These are phyloP conservation scores for Thripadectes ignobilis DNA, from an alignment of 2,797 vertebrate genomes.

Conservation along the genomic window DNA sequence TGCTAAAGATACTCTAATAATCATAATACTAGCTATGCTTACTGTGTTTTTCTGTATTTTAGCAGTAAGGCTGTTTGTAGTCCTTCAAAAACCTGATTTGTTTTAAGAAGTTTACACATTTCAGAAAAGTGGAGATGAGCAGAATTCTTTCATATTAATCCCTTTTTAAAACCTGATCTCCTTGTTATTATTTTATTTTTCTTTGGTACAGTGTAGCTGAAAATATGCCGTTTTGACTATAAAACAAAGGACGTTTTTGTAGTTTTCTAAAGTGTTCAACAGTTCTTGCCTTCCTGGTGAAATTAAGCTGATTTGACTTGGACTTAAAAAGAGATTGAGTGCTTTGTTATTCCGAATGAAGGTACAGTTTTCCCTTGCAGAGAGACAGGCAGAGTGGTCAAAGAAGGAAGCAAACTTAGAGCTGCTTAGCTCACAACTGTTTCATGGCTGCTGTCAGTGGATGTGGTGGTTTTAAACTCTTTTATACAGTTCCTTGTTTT, in stretches of 20 bases:
- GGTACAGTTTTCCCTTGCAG: not conserved
- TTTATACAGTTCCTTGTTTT: not conserved
- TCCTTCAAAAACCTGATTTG: not conserved
- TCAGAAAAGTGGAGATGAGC: not conserved
- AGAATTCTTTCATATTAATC: not conserved
- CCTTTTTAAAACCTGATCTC: not conserved
- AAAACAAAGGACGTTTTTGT: not conserved
- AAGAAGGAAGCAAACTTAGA: not conserved
- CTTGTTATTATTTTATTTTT: not conserved
- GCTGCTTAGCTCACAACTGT: not conserved
- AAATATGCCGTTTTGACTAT: not conserved
- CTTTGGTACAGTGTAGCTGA: not conserved
- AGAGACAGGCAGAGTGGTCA: not conserved
- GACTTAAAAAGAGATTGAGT: not conserved
- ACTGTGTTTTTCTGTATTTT: not conserved
- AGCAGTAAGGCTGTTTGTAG: not conserved
- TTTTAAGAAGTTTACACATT: not conserved
- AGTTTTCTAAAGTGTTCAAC: not conserved
- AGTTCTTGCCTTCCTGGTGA: not conserved
- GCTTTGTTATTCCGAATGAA: not conserved
- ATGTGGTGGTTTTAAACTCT: accelerated
- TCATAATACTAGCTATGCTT: not conserved
- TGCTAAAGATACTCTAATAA: not conserved
- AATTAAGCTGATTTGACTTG: not conserved
- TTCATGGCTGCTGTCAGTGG: not conserved